Evolutionary conservation across 2,888 invertebrate genomes (phyloP), one percentile per base, ranked within the genome.

Genomic region (Agelastica alni): DNA sequence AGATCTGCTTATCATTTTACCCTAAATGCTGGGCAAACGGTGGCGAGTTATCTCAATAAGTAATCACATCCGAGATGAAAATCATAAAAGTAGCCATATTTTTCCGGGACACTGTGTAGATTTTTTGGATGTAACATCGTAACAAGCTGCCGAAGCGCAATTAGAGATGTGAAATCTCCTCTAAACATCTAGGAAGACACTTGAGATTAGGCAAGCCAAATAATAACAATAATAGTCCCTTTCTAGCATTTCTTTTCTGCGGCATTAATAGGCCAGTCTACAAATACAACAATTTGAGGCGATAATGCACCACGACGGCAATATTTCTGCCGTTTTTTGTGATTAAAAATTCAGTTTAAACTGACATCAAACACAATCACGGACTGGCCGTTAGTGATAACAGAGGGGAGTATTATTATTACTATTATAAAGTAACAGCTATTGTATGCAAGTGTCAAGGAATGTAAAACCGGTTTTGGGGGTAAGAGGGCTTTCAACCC

Each of bases 181-280:
- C 53, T 59, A 59, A 39, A 53, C 39, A 56, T 54, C 71, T 71
- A 74, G 74, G 74, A 75, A 75, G 75, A 75, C 75, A 74, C 71
- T 71, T 70, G 70, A 69, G 67, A 69, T 68, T 69, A 69, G 67
- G 70, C 53, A 56, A 56, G 58, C 61, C 53, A 41, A 46, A 52
- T 42, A 56, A 47, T 45, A 52, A 56, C 42, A 53, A 41, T 49
- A 37, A 28, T 46, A 46, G 26, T 37, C 37, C 36, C 14, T 37
- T 34, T 39, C 26, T 9, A 26, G 1, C 9, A 26, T 26, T 26
- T 26, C 26, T 26, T 26, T 7, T 26, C 7, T n/a, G n/a, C n/a
- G n/a, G n/a, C n/a, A n/a, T n/a, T 26, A 26, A 7, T 26, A 9
- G 26, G 9, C 26, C 26, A 26, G 26, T 26, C 26, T 26, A n/a